Base-by-base conservation (phyloP, 2,888 invertebrate species). In the Drosophila kambysellisi region DNA sequence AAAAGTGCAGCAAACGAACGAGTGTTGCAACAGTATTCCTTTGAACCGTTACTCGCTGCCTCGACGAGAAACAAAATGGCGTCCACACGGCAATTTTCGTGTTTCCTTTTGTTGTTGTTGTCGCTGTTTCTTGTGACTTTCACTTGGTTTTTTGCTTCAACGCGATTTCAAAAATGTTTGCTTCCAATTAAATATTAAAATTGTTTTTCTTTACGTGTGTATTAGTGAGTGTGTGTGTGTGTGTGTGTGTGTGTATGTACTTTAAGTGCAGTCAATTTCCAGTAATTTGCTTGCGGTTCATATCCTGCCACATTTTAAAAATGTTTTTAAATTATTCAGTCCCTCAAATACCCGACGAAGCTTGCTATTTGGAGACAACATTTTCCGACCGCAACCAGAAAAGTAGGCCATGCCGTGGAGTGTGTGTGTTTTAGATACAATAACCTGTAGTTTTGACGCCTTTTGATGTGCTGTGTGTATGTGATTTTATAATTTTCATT, bases 231-330 rank as follows among this genome's bases (percentile, higher is more conserved):
- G 48, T 64, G 52, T 33, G 32, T 25, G 20, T 25, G 61, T 52
- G 51, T 51, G 53, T 39, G 37, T 64, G 46, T 65, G 51, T 54
- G 33, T 59, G 54, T 57, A 52, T 8, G 51, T 43, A 80, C 68
- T 73, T 83, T 74, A 79, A 87, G 87, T 83, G 82, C 74, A 89
- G 89, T 83, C 88, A 84, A 83, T 89, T 87, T 85, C 68, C 56
- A 76, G 84, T 86, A 83, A 84, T 89, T 84, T 83, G 74, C 73
- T 67, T 78, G 78, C 68, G 73, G 78, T 69, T 83, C 76, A 83
- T 76, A 79, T 87, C 74, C 65, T 81, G 37, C 60, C 77, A 70
- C 71, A 68, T 70, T 72, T 78, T 57, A 59, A 62, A 74, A 82
- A 72, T 79, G 61, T 65, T 43, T 60, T 53, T 85, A 59, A 87